Evolutionary conservation across 2,797 vertebrate species (phyloP).

Genomic region (Pteropus rufus): DNA sequence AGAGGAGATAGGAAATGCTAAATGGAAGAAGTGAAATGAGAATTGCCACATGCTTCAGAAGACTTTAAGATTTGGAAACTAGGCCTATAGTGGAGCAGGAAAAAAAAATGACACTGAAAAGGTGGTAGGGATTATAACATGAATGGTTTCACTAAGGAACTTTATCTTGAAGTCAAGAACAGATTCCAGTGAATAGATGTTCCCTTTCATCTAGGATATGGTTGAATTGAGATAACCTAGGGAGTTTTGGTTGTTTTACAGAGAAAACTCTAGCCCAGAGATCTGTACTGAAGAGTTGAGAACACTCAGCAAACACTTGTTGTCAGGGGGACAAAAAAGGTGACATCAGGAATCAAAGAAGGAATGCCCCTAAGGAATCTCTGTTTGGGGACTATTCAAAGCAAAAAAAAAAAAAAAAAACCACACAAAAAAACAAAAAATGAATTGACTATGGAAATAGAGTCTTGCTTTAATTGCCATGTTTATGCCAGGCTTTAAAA

Average conservation of each 20-base stretch:
- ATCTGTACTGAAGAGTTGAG: fast-evolving
- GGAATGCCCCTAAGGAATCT: neutral
- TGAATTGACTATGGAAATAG: neutral
- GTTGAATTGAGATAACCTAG: neutral
- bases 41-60: neutral
- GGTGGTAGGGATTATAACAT: neutral
- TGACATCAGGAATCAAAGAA: neutral
- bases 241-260: neutral
- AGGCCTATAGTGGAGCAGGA: neutral
- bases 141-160: neutral
- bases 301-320: neutral
- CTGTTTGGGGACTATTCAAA: neutral
- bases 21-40: neutral
- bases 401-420: neutral
- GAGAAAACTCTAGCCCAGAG: neutral
- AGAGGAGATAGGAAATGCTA: neutral
- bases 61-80: neutral
- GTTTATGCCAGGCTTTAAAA: neutral
- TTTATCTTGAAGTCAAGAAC: neutral
- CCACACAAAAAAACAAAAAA: neutral
- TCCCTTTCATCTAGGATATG: neutral
- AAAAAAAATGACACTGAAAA: neutral
- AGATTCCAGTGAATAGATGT: neutral
- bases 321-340: neutral
- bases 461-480: neutral